A percentile compares a stretch with the other conserved stretches of the same genome.
These are phyloP conservation scores for Ephestia elutella DNA, from an alignment of 1,140 invertebrate species.

Conservation along the genomic window DNA sequence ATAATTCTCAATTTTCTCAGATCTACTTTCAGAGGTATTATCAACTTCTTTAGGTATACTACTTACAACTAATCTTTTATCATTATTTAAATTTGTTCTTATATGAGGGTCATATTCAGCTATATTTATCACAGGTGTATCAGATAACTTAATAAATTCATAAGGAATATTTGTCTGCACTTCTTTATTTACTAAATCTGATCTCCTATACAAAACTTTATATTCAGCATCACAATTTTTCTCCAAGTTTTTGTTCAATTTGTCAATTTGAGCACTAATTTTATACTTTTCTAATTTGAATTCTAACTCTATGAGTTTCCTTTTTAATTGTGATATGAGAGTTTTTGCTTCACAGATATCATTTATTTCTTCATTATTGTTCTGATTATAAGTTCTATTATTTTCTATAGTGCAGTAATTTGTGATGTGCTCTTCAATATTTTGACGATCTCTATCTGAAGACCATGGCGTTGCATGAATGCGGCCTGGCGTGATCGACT, in stretches of 20 bases:
- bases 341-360: conserved; percentile 59
- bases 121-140: conserved; percentile 62
- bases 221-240: conserved; percentile 62
- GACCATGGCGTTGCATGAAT: conserved; percentile 64
- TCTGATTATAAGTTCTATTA: conserved; percentile 37
- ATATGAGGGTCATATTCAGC: conserved; percentile 43
- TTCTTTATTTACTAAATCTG: conserved; percentile 41
- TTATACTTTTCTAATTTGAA: conserved; percentile 75
- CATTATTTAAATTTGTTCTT: conserved; percentile 66
- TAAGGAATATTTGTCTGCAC: conserved; percentile 41
- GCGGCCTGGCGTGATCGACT: conserved; percentile 81
- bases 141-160: conserved; percentile 41
- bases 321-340: conserved; percentile 58
- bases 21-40: conserved; percentile 51
- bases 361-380: conserved; percentile 56
- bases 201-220: conserved; percentile 31
- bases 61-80: conserved; percentile 62
- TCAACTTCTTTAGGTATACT: conserved; percentile 45
- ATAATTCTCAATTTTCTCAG: conserved; percentile 70
- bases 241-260: conserved; percentile 69
- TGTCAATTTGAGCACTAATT: conserved; percentile 71
- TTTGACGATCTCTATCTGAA: conserved; percentile 47
- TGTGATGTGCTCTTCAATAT: conserved; percentile 28
- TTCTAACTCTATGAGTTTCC: conserved; percentile 68
- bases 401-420: conserved; percentile 29